Evolutionary conservation across 1,140 invertebrate genomes (phyloP).

Genomic region (Phthorimaea operculella): DNA sequence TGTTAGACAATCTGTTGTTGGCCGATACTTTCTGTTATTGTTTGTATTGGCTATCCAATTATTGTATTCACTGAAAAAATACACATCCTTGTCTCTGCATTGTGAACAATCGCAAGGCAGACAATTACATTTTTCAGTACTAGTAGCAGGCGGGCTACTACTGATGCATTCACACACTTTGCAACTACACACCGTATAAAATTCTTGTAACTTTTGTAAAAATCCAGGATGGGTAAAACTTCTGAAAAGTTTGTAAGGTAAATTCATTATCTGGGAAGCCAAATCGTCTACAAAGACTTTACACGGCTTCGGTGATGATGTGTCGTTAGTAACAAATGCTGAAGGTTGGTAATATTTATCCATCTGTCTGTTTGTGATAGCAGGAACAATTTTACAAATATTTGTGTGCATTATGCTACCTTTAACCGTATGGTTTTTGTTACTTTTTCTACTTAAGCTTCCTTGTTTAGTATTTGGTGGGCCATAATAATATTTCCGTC

Average conservation of each 20-base stretch:
- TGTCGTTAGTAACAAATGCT: background rate
- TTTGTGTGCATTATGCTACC: too few relatives aligned
- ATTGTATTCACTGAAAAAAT: background rate
- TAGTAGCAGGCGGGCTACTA: conserved; percentile 11
- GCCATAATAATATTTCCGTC: too few relatives aligned
- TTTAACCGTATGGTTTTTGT: too few relatives aligned
- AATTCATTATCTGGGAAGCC: conserved; percentile 42
- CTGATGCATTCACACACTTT: conserved; percentile 49
- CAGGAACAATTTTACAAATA: too few relatives aligned
- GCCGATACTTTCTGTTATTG: too few relatives aligned
- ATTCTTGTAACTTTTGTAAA: conserved; percentile 31
- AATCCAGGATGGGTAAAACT: background rate
- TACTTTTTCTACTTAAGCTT: too few relatives aligned
- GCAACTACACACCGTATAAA: conserved; percentile 47
- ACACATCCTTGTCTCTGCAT: conserved; percentile 11
- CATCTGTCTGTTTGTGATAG: too few relatives aligned
- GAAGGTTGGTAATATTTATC: background rate
- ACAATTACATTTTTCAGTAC: conserved; percentile 27
- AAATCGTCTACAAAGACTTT: conserved; percentile 11
- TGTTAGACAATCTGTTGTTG: too few relatives aligned
- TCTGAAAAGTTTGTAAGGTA: conserved; percentile 27
- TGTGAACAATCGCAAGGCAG: conserved; percentile 36
- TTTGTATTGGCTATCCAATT: too few relatives aligned
- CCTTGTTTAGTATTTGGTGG: too few relatives aligned
- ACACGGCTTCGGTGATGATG: background rate